Base-by-base conservation (phyloP, 2,113 vertebrate genomes). In the Gobiocypris rarus region DNA sequence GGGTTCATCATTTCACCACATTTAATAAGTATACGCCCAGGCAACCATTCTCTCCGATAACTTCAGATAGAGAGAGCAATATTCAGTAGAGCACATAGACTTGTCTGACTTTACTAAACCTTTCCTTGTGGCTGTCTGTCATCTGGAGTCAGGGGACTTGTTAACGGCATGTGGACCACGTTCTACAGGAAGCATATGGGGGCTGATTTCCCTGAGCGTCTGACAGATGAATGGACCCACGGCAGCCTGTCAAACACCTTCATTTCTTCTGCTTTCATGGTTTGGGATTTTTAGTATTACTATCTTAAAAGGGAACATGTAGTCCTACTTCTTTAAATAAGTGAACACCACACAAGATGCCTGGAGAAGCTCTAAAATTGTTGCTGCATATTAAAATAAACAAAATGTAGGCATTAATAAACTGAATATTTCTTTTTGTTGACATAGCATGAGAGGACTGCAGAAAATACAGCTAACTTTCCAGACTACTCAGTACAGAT, bases 151-250 rank as follows among this genome's bases (percentile, higher is more conserved):
- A 17, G 82, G 89, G 90, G 89, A 88, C 90, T 92, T 90, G 89
- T 91, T 91, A 90, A 82, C 87, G 52, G 38, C 78, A 89, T 69
- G 83, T 73, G 87, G 86, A 84, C 89, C 58, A 71, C 82, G 81
- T 84, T 89, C 85, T 73, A 88, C 85, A 88, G 69, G 75, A 74
- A 86, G 89, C 87, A 79, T 89, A 82, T 83, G 75, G 14, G 34
- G 70, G n/a, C 31, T 56, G 83, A 80, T 89, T 83, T 75, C 84
- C 84, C 84, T 76, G 75, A 59, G 65, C 34, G 84, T 75, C 74
- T 85, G 89, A 91, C 90, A 90, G 84, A 74, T 82, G 83, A 81
- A 50, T 90, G 91, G 83, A 89, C 88, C 87, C 45, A 76, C 26
- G 84, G 58, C 83, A 84, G 75, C 81, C 84, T 84, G 88, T 89